Conservation (phyloP, 2,113 vertebrate species). For the Dipodomys stephensi region DNA sequence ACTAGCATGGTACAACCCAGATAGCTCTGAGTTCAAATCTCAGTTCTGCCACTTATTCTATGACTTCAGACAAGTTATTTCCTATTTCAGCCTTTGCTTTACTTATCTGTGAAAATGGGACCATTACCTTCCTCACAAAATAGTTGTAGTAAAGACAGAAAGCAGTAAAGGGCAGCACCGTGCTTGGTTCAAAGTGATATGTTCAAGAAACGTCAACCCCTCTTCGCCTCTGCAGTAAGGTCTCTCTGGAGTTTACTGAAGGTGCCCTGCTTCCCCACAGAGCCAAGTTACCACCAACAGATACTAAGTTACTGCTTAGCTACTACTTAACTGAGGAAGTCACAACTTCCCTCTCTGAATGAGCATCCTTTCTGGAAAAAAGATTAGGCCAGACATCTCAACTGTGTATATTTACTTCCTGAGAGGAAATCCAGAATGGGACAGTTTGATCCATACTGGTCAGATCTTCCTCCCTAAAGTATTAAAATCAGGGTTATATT, state of each 20-base stretch:
- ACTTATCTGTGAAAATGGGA: background rate
- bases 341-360: slow-evolving; percentile 55
- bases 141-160: background rate
- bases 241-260: background rate
- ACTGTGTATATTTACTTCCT: background rate
- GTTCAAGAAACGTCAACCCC: background rate
- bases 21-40: background rate
- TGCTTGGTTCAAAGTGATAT: background rate
- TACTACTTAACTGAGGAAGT: slow-evolving; percentile 16
- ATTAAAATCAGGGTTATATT: background rate
- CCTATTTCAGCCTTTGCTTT: background rate
- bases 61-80: background rate
- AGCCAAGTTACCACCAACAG: background rate
- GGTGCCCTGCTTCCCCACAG: background rate
- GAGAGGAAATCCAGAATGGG: slow-evolving; percentile 23
- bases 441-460: background rate
- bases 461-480: background rate
- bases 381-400: slow-evolving; percentile 40
- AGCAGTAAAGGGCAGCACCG: background rate
- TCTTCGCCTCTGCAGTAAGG: too few relatives aligned
- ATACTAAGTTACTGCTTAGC: too few relatives aligned
- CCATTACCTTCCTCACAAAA: background rate
- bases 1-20: background rate
- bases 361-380: background rate
- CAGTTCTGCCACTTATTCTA: slow-evolving; percentile 5